Conservation (phyloP, 2,113 vertebrate species). For the Otis tarda region DNA sequence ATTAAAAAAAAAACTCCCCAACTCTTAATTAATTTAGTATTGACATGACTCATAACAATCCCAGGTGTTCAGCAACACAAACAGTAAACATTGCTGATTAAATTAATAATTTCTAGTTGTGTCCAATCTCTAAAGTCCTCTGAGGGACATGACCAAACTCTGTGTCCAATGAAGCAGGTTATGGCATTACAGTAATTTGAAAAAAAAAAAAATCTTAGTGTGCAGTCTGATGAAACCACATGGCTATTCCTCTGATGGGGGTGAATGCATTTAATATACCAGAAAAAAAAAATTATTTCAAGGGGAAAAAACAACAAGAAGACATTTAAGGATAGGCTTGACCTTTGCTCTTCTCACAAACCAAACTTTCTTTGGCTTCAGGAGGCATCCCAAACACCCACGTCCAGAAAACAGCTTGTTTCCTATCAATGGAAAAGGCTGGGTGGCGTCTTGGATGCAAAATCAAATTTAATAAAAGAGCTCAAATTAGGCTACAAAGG, state of each 20-base stretch:
- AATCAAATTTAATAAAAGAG: constrained; percentile 3
- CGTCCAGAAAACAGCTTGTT: background rate
- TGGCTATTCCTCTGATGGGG: background rate
- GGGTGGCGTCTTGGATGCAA: constrained; percentile 4
- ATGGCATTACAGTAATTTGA: background rate
- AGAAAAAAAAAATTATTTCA: background rate
- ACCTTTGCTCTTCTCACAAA: constrained; percentile 6
- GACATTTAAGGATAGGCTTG: background rate
- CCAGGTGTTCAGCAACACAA: background rate
- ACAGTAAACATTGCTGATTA: background rate
- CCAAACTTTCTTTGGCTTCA: constrained; percentile 15
- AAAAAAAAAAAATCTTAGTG: too few species aligned
- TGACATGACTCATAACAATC: background rate
- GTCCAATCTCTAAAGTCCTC: background rate
- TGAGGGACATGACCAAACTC: background rate
- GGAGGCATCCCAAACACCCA: constrained; percentile 10
- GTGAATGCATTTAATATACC: background rate
- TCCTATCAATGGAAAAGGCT: background rate
- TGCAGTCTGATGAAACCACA: background rate
- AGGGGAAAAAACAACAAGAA: background rate
- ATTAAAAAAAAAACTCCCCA: too few species aligned
- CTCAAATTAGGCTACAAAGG: background rate
- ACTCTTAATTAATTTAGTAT: too few species aligned
- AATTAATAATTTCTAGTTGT: background rate
- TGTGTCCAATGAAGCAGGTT: background rate